These are phyloP conservation scores for Melanargia galathea DNA, from an alignment of 2,888 invertebrate genomes.

Conservation along the genomic window DNA sequence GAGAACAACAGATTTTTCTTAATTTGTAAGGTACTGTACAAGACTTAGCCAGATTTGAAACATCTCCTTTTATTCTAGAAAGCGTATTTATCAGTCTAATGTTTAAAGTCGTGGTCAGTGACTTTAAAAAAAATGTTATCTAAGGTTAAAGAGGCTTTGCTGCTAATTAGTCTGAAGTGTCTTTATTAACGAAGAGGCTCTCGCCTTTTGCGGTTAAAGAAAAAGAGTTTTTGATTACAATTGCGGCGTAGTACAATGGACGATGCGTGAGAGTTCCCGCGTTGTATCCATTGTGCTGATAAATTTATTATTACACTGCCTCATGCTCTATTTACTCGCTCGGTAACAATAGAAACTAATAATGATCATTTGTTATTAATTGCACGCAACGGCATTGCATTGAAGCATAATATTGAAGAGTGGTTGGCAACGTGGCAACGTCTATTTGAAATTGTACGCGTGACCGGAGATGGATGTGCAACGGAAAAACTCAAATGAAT, in stretches of 20 bases:
- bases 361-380: conserved; percentile 73
- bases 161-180: conserved; percentile 63
- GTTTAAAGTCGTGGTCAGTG: background rate
- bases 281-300: conserved; percentile 61
- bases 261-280: conserved; percentile 71
- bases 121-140: conserved; percentile 16
- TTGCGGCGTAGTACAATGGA: conserved; percentile 70
- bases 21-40: too few relatives aligned
- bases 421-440: conserved; percentile 49
- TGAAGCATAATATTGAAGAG: conserved; percentile 38
- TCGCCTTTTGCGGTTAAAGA: conserved; percentile 63
- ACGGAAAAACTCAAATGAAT: background rate
- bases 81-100: background rate
- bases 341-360: conserved; percentile 77
- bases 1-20: too few relatives aligned
- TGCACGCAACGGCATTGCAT: conserved; percentile 63
- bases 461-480: background rate
- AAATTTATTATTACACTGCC: conserved; percentile 66
- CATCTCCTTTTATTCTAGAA: background rate
- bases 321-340: conserved; percentile 74
- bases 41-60: too few relatives aligned
- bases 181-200: conserved; percentile 58
- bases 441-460: conserved; percentile 37
- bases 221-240: conserved; percentile 71
- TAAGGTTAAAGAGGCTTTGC: conserved; percentile 18